Evolutionary conservation across 1,140 invertebrate species (phyloP), one percentile per base, ranked within the genome.

Genomic region (Drosophila biarmipes): DNA sequence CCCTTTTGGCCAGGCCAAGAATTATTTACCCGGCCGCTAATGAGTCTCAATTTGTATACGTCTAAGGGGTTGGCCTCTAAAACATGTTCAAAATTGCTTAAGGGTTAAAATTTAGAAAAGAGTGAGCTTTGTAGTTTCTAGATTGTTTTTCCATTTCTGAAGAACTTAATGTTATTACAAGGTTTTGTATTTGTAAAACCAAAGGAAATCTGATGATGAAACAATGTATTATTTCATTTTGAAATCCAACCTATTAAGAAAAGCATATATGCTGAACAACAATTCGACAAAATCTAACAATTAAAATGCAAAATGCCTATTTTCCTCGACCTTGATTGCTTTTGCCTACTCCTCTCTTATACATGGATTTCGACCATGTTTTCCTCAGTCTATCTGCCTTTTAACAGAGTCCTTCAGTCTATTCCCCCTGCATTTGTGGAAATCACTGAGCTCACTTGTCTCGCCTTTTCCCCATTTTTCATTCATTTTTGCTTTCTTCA

Each of bases 1-100:
- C 17, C 37, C 55, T 14, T 15, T 38, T 37, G 27, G 35, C 42
- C 17, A 68, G 34, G 42, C 37, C 46, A 24, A 17, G 35, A 42
- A 75, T 38, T 62, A 61, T 75, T 82, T 63, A 34, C 8, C 35
- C 19, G 62, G 61, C 51, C 66, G 68, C 73, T 85, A 85, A 85
- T 85, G 81, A 85, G 81, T 48, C 45, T n/a, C 78, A 80, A 68
- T 86, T 85, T 68, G 34, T 64, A 55, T 19, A 49, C 10, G 27
- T 29, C 24, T 34, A 48, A 31, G 11, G 24, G 14, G 24, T 59
- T 45, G 58, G 31, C 11, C 38, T n/a, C 38, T 59, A 45, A 63
- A 63, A 45, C 29, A 14, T 34, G 34, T 63, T 43, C 19, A n/a
- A 63, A 61, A 34, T 6, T 17, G n/a, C 38, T 45, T 59, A 19